Percentiles rank a stretch among this genome's conserved stretches.
These are phyloP conservation scores for Anhinga rufa DNA, from an alignment of 2,113 vertebrate genomes.

Conservation along the genomic window DNA sequence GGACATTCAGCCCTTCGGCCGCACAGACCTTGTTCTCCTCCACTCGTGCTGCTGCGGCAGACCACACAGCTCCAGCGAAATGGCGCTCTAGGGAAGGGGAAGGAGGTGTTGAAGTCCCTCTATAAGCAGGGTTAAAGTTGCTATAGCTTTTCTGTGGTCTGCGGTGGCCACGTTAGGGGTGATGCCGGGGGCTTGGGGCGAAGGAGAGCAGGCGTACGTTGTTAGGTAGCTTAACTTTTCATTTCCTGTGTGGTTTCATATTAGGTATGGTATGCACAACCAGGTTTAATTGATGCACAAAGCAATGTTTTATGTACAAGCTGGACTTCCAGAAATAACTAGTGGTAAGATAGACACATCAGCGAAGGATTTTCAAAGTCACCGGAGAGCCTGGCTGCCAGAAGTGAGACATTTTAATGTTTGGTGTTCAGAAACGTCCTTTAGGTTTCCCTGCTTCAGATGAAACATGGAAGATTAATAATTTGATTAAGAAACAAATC, in stretches of 20 bases:
- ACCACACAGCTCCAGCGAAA: not conserved
- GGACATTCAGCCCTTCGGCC: fast-evolving
- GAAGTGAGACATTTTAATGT: not conserved
- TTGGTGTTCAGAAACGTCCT: not conserved
- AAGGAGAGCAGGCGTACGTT: not conserved
- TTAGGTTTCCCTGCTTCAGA: not conserved
- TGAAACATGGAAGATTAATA: not conserved
- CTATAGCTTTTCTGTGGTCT: not conserved
- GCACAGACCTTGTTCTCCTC: not conserved
- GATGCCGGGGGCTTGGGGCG: not conserved
- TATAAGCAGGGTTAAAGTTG: not conserved
- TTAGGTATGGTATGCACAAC: not conserved
- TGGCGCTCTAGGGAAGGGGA: not conserved
- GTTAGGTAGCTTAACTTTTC: slow-evolving; percentile 36
- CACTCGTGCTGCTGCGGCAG: fast-evolving
- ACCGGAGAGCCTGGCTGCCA: not conserved
- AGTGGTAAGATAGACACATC: not conserved
- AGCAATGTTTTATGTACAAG: not conserved
- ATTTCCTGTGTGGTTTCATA: slow-evolving; percentile 53
- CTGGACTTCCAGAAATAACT: slow-evolving; percentile 17
- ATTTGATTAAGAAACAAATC: not conserved
- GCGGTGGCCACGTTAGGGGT: not conserved
- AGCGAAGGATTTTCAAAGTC: not conserved
- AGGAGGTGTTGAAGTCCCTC: not conserved
- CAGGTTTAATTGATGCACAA: not conserved